Conservation (phyloP, 2,797 vertebrate species). For the Hoplostethus atlanticus region DNA sequence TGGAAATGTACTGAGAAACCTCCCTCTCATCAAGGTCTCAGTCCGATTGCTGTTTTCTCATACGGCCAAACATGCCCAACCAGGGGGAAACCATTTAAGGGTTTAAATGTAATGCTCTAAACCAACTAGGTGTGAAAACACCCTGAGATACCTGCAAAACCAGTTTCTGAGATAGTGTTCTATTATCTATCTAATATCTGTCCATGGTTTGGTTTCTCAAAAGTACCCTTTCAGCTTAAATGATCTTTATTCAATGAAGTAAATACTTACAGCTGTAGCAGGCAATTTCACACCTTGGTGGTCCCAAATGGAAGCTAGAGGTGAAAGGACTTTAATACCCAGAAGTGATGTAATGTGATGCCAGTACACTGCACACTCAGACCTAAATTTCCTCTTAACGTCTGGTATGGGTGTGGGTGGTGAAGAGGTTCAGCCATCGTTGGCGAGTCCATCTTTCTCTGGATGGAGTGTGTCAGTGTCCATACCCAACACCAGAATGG, state of each 20-base stretch:
- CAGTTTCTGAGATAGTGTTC: too few relatives aligned
- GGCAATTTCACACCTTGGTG: too few relatives aligned
- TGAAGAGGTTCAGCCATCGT: too few relatives aligned
- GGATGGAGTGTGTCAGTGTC: too few relatives aligned
- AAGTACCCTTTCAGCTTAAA: not conserved
- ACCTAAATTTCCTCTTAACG: not conserved
- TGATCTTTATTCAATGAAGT: not conserved
- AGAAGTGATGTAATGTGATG: not conserved
- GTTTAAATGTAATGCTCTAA: conserved; percentile 13
- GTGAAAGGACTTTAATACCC: too few relatives aligned
- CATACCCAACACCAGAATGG: too few relatives aligned
- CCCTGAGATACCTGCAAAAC: not conserved
- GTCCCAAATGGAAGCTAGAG: too few relatives aligned
- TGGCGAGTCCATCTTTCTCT: too few relatives aligned
- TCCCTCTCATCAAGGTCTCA: conserved; percentile 45
- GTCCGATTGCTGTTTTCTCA: conserved; percentile 47
- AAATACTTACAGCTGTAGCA: not conserved
- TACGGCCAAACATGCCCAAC: conserved; percentile 18
- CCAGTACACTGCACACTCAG: not conserved
- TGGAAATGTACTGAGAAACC: conserved; percentile 57
- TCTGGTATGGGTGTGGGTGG: not conserved
- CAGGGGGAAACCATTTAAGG: conserved; percentile 47
- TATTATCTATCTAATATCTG: too few relatives aligned
- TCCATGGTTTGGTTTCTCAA: not conserved
- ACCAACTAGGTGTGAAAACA: conserved; percentile 17